These are phyloP conservation scores for Psittacula cyanocephala DNA, from an alignment of 2,113 vertebrate genomes.

Conservation along the genomic window DNA sequence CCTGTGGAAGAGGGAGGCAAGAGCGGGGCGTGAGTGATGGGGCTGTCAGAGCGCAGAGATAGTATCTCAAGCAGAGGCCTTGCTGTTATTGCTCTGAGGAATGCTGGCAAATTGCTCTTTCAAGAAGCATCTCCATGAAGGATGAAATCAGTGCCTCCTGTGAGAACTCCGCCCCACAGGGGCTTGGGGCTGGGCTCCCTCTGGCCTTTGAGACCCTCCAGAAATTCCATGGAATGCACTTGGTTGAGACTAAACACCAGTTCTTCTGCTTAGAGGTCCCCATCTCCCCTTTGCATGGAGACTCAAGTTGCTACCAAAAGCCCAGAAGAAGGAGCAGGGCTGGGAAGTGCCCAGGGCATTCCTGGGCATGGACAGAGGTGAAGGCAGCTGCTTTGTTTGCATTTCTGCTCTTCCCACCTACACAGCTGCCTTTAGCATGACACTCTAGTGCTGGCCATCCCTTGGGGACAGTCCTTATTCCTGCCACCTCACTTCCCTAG, in stretches of 20 bases:
- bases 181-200: not conserved
- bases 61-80: slow-evolving; percentile 47
- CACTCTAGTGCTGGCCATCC: rapidly evolving
- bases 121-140: slow-evolving; percentile 44
- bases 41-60: slow-evolving; percentile 42
- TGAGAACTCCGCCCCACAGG: not conserved
- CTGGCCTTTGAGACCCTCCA: not conserved
- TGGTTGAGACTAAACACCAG: rapidly evolving
- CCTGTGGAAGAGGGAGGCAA: not conserved
- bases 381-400: not conserved
- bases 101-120: slow-evolving; percentile 59
- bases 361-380: not conserved
- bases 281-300: not conserved
- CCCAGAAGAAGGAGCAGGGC: not conserved
- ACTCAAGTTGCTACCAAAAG: not conserved
- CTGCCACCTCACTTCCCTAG: rapidly evolving
- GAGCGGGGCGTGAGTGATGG: slow-evolving; percentile 46
- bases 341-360: not conserved
- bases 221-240: not conserved
- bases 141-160: slow-evolving; percentile 24
- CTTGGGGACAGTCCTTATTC: not conserved
- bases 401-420: not conserved
- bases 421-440: not conserved
- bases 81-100: slow-evolving; percentile 39
- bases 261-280: not conserved